Base-by-base conservation (phyloP, 2,113 vertebrate genomes). In the Corythoichthys haematopterus region DNA sequence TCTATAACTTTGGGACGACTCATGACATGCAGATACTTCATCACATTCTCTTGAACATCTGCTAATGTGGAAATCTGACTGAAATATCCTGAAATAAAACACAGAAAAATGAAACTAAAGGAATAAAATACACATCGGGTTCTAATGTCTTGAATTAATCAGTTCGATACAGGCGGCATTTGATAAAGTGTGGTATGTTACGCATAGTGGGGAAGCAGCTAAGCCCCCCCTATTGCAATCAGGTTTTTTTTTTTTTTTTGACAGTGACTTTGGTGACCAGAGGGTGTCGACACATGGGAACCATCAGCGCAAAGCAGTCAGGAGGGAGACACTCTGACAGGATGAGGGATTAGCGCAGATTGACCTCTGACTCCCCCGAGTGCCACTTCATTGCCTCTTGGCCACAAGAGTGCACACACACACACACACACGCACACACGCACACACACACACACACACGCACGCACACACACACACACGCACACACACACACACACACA, bases 1-100 rank as follows among this genome's bases (percentile, higher is more conserved):
- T 99, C 96, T 9, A 98, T 98, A 6, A 98, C 97, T 80, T 99
- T 99, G 8, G 97, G 97, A 20, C 96, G 89, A 80, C 97, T 99
- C 81, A 99, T 95, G 36, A 99, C 97, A 0, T 99, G 97, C 16
- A 99, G 95, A 67, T 98, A 99, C 69, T 96, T 93, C 95, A 99
- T 99, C 64, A 98, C 96, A 0, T 99, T 98, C 82, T 99, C 96
- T 77, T 98, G 97, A 71, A 99, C 97, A 0, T 99, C 96, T 16
- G 96, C 96, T 84, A 99, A 82, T 0, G 97, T 98, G 57, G 96
- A 98, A 77, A 99, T 98, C 89, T 99, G 96, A 78, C 94, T 96
- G 65, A 98, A 99, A 82, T 96, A 98, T 0, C 97, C 97, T 98
- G 89, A 10, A 75, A 57, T 13, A 11, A 76, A 68, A 75, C 40